These are phyloP conservation scores for Colistium nudipinnis DNA, from an alignment of 2,113 vertebrate genomes.

Conservation along the genomic window DNA sequence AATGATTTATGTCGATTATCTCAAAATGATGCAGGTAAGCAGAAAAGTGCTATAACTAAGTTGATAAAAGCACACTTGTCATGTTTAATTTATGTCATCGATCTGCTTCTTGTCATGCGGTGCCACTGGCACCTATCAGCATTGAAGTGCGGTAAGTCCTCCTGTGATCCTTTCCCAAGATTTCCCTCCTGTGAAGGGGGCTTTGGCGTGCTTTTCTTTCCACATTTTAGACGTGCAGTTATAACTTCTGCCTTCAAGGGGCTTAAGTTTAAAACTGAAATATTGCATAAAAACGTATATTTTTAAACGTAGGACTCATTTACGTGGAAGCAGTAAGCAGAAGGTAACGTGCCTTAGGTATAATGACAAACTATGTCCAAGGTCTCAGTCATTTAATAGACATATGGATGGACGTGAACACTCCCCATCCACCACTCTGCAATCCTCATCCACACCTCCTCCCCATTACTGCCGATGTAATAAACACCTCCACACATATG, in stretches of 20 bases:
- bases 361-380: neutral
- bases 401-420: conserved; percentile 6
- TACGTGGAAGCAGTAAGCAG: neutral
- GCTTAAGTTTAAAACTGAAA: neutral
- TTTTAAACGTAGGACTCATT: neutral
- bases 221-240: neutral
- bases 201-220: neutral
- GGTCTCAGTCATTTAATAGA: neutral
- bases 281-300: neutral
- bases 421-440: conserved; percentile 1
- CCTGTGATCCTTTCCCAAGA: conserved; percentile 2
- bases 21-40: conserved; percentile 1
- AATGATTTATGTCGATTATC: neutral
- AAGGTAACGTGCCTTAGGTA: neutral
- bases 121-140: conserved; percentile 15
- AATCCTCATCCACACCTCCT: conserved; percentile 21
- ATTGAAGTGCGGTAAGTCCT: conserved; percentile 3
- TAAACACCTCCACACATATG: conserved; percentile 34
- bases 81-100: conserved; percentile 18
- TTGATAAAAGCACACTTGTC: conserved; percentile 5
- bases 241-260: neutral
- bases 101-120: conserved; percentile 28
- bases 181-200: neutral
- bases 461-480: conserved; percentile 20
- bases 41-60: neutral